phyloP scores from a whole-genome alignment of 2,888 invertebrate genomes.

The Amblyteles armatorius region DNA sequence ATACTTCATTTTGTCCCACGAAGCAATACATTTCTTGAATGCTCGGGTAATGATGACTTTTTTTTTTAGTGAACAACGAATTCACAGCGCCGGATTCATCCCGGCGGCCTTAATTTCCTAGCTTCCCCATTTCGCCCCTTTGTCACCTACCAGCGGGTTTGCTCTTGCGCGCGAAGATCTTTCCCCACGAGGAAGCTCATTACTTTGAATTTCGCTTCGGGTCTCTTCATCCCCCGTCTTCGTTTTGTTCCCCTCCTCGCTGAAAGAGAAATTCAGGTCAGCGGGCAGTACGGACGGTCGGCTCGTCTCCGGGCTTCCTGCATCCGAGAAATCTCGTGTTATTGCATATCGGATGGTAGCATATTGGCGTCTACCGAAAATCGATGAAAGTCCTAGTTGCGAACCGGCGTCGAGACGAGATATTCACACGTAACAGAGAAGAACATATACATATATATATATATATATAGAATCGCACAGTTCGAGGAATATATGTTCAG shows the following conservation, averaged over 20 bases:
- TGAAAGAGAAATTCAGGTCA: slow-evolving; percentile 22
- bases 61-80: too few species aligned
- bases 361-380: slow-evolving; percentile 43
- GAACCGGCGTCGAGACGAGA: background rate
- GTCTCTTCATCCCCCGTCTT: background rate
- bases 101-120: too few species aligned
- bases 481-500: slow-evolving; percentile 38
- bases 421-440: background rate
- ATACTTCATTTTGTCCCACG: too few species aligned
- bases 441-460: background rate
- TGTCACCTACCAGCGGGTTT: too few species aligned
- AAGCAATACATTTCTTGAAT: too few species aligned
- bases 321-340: slow-evolving; percentile 41
- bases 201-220: background rate
- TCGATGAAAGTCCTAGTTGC: slow-evolving; percentile 1
- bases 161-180: too few species aligned
- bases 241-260: background rate
- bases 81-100: too few species aligned
- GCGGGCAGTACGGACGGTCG: background rate
- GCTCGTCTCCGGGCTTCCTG: background rate
- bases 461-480: slow-evolving; percentile 1
- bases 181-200: background rate
- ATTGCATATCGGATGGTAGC: background rate
- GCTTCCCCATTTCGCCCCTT: too few species aligned
- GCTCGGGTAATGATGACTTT: too few species aligned